Percentiles rank a stretch among this genome's conserved stretches.
These are phyloP conservation scores for Anolis apletophallus DNA, from an alignment of 2,797 vertebrate species.

Conservation along the genomic window DNA sequence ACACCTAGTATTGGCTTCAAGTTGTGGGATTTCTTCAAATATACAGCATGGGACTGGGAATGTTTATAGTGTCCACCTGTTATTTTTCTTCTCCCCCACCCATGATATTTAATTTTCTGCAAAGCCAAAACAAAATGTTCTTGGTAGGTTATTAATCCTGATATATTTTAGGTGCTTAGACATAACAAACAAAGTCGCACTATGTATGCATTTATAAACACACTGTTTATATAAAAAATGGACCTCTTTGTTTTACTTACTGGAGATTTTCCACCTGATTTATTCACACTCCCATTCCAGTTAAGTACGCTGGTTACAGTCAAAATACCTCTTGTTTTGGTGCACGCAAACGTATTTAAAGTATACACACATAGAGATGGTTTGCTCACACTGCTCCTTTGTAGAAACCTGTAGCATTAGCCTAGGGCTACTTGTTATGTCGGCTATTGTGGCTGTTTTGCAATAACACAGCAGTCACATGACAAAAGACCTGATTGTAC, in stretches of 20 bases:
- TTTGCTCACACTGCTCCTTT: slow-evolving; percentile 20
- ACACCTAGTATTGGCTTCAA: neutral
- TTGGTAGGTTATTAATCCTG: neutral
- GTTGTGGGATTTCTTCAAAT: neutral
- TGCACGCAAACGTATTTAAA: slow-evolving; percentile 53
- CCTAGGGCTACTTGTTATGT: neutral
- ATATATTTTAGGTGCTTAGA: neutral
- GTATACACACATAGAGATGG: slow-evolving; percentile 59
- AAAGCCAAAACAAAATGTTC: neutral
- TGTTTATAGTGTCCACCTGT: neutral
- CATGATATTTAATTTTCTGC: neutral
- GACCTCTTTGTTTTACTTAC: fast-evolving
- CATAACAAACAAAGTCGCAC: neutral
- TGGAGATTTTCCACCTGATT: neutral
- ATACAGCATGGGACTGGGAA: neutral
- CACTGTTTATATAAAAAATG: neutral
- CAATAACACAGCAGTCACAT: neutral
- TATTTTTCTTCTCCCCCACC: neutral
- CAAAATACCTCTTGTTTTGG: neutral
- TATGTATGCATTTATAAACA: neutral
- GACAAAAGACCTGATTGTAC: neutral
- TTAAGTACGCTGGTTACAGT: neutral
- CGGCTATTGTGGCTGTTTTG: slow-evolving; percentile 15
- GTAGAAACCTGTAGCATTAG: slow-evolving; percentile 9
- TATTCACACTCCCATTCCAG: neutral